phyloP scores from a whole-genome alignment of 2,113 vertebrate species.

The Notechis scutatus region DNA sequence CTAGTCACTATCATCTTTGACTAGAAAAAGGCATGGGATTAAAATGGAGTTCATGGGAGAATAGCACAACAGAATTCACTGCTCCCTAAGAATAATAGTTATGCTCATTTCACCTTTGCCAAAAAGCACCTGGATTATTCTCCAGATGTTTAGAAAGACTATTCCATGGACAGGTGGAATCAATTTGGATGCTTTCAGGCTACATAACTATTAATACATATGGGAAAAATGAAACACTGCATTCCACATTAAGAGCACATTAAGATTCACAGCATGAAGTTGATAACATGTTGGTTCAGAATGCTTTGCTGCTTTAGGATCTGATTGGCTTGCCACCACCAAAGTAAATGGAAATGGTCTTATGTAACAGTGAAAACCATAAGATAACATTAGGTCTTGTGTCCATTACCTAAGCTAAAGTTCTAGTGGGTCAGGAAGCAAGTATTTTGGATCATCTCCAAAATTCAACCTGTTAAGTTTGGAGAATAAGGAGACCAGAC shows the following conservation, averaged over 20 bases:
- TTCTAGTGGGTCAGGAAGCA: neutral
- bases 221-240: neutral
- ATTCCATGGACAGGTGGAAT: neutral
- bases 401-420: neutral
- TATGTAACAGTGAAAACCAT: neutral
- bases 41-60: neutral
- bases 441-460: neutral
- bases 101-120: neutral
- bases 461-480: too few relatives aligned
- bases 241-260: neutral
- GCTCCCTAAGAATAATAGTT: neutral
- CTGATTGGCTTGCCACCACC: neutral
- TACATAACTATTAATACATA: neutral
- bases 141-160: neutral
- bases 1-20: neutral
- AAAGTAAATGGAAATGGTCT: neutral
- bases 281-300: neutral
- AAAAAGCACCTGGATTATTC: neutral
- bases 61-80: neutral
- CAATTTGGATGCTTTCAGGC: neutral
- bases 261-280: neutral
- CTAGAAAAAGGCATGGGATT: neutral
- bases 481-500: too few relatives aligned
- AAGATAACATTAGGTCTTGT: neutral
- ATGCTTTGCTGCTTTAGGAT: neutral